phyloP scores from a whole-genome alignment of 2,797 vertebrate genomes.

The Cygnus olor region DNA sequence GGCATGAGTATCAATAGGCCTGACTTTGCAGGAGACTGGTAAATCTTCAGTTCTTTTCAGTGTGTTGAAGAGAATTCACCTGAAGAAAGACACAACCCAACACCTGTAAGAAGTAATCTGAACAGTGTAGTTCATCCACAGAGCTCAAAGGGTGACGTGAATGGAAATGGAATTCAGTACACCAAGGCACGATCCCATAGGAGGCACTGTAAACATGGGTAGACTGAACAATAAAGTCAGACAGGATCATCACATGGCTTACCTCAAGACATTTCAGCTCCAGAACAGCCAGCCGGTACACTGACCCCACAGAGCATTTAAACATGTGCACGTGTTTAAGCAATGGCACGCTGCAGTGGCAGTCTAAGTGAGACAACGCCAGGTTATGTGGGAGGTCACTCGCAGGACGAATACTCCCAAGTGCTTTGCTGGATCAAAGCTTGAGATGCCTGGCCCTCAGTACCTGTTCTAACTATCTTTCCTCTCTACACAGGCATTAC shows the following conservation, averaged over 20 bases:
- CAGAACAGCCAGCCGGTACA: background rate
- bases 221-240: background rate
- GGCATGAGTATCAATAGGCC: background rate
- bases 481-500: background rate
- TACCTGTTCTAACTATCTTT: background rate
- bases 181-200: background rate
- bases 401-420: background rate
- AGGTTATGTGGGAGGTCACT: background rate
- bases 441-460: background rate
- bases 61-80: background rate
- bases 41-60: background rate
- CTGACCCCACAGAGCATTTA: background rate
- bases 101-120: background rate
- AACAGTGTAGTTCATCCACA: background rate
- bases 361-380: background rate
- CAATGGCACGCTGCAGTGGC: background rate
- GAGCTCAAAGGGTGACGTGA: background rate
- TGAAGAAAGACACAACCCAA: background rate
- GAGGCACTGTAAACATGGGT: background rate
- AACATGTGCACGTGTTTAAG: background rate
- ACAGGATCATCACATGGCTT: background rate
- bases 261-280: background rate
- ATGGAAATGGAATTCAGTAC: background rate
- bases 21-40: background rate
- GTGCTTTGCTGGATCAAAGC: background rate